phyloP scores from a whole-genome alignment of 2,888 invertebrate genomes.

The Drosophila gaucha region DNA sequence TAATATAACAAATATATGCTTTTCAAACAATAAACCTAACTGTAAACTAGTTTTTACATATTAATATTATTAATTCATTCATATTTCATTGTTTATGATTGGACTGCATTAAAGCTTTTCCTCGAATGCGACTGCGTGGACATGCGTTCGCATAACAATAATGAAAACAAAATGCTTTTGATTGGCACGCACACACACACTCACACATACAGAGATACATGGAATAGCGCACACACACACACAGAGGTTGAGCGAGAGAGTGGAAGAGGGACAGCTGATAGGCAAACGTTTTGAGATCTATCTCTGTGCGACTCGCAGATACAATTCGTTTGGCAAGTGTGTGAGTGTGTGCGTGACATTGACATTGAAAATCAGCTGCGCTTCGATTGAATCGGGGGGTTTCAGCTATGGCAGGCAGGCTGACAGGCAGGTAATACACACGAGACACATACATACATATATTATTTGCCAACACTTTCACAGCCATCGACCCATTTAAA shows the following conservation, averaged over 20 bases:
- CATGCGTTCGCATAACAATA: constrained; percentile 50
- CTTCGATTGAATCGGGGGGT: constrained; percentile 17
- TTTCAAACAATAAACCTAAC: neutral
- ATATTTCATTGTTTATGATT: constrained; percentile 15
- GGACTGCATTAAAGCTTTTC: constrained; percentile 20
- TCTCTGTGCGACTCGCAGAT: constrained; percentile 14
- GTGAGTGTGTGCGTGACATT: constrained; percentile 46
- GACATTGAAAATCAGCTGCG: constrained; percentile 56
- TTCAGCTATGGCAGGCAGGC: constrained; percentile 2
- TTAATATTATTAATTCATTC: constrained; percentile 22
- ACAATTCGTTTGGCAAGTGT: constrained; percentile 19
- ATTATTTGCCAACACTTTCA: constrained; percentile 39
- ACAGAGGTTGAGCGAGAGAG: neutral
- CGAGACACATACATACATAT: neutral
- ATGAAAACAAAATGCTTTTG: constrained; percentile 50
- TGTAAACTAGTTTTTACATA: neutral
- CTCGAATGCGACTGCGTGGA: constrained; percentile 30
- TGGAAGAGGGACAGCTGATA: constrained; percentile 18
- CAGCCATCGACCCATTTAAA: constrained; percentile 39
- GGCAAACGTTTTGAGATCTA: constrained; percentile 27
- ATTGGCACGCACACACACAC: constrained; percentile 12
- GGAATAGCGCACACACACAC: constrained; percentile 7
- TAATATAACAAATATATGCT: neutral
- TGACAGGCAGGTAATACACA: constrained; percentile 22
- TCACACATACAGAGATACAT: constrained; percentile 1